These are phyloP conservation scores for Formicarius rufipectus DNA, from an alignment of 2,113 vertebrate species.

Conservation along the genomic window DNA sequence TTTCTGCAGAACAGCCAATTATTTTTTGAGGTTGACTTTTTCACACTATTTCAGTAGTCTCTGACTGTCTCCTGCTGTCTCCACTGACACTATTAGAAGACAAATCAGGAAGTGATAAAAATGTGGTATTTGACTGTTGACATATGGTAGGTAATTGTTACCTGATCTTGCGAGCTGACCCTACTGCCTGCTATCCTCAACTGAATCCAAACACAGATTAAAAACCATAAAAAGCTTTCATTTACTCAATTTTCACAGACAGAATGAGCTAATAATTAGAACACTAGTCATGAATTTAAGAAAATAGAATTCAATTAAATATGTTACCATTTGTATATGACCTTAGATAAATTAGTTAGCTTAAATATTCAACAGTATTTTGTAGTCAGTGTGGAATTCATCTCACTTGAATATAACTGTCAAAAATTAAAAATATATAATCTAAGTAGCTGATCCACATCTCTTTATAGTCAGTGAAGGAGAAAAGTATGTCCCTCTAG, in stretches of 20 bases:
- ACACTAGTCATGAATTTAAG: neutral
- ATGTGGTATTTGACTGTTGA: neutral
- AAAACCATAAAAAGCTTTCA: neutral
- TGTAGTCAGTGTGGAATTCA: neutral
- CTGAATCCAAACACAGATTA: neutral
- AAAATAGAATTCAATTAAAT: slow-evolving; percentile 11
- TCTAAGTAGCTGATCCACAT: neutral
- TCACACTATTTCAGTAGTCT: neutral
- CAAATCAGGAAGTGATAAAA: neutral
- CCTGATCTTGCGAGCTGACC: neutral
- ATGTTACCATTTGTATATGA: neutral
- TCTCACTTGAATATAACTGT: neutral
- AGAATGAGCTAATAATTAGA: neutral
- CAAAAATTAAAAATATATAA: slow-evolving; percentile 14
- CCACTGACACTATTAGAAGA: neutral
- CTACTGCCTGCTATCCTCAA: neutral
- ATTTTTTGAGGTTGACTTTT: neutral
- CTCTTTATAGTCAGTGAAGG: neutral
- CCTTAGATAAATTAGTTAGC: neutral
- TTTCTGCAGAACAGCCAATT: neutral
- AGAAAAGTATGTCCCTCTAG: neutral
- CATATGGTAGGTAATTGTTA: neutral
- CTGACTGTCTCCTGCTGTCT: neutral
- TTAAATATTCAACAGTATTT: neutral
- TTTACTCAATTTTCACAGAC: neutral